These are phyloP conservation scores for Ichneumon xanthorius DNA, from an alignment of 2,888 invertebrate genomes.

Conservation along the genomic window DNA sequence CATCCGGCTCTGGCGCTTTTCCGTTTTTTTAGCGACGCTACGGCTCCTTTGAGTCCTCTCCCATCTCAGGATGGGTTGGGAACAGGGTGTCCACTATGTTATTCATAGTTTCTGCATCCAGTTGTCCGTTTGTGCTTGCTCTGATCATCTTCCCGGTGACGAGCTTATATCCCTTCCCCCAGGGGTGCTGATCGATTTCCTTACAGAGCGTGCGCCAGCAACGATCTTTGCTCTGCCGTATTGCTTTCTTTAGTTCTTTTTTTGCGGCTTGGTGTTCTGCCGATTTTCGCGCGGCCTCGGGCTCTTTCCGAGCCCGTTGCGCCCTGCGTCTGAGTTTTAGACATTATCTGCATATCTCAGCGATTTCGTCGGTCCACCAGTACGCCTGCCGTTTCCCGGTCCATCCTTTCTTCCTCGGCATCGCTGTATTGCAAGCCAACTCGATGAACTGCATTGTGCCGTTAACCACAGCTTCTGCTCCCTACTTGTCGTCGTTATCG, in stretches of 20 bases:
- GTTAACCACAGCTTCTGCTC: neutral
- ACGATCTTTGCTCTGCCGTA: conserved; percentile 55
- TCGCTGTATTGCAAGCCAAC: neutral
- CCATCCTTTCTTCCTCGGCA: neutral
- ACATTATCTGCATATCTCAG: conserved; percentile 53
- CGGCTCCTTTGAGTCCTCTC: no score
- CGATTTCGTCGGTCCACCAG: conserved; percentile 71
- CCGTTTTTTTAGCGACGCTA: no score
- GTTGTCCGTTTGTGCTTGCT: neutral
- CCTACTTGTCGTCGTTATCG: neutral
- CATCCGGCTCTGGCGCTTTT: no score
- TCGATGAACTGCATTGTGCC: neutral
- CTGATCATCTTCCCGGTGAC: conserved; percentile 53
- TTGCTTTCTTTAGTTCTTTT: conserved; percentile 27
- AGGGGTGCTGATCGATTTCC: conserved; percentile 65
- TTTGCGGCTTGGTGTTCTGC: neutral
- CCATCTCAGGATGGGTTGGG: conserved; percentile 41
- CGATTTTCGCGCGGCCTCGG: neutral
- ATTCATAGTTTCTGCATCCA: conserved; percentile 6
- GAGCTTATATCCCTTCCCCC: conserved; percentile 70
- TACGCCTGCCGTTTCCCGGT: conserved; percentile 41
- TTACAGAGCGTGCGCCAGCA: conserved; percentile 68
- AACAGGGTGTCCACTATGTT: conserved; percentile 49
- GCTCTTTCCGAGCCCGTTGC: conserved; percentile 22
- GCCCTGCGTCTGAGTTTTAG: conserved; percentile 45